phyloP scores from a whole-genome alignment of 2,113 vertebrate genomes.

The Spea multiplicata region DNA sequence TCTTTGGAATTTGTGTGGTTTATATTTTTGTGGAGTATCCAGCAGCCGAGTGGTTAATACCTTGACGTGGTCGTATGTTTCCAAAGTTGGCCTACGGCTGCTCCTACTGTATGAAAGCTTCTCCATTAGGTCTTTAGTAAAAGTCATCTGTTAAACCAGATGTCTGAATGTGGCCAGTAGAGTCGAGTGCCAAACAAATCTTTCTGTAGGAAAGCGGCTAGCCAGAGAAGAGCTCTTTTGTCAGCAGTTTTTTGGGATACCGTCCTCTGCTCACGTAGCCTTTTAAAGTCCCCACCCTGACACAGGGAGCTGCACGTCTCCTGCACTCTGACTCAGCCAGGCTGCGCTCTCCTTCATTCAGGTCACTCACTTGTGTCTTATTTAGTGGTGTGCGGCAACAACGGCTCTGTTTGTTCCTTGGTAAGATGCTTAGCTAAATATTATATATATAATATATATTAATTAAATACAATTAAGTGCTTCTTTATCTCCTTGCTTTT shows the following conservation, averaged over 20 bases:
- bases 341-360: neutral
- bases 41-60: too few species aligned
- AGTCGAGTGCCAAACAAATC: neutral
- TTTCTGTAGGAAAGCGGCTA: neutral
- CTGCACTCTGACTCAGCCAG: neutral
- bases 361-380: neutral
- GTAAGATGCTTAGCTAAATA: slow-evolving; percentile 10
- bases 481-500: too few species aligned
- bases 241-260: slow-evolving; percentile 22
- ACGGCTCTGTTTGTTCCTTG: neutral
- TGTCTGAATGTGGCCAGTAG: neutral
- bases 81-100: too few species aligned
- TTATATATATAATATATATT: neutral
- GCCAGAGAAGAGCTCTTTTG: slow-evolving; percentile 11
- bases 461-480: too few species aligned
- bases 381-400: neutral
- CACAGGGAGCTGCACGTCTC: slow-evolving; percentile 21
- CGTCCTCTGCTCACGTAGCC: slow-evolving; percentile 31
- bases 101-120: too few species aligned
- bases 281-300: slow-evolving; percentile 1
- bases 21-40: too few species aligned
- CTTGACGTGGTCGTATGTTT: too few species aligned
- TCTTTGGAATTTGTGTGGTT: too few species aligned
- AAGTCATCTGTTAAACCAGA: neutral
- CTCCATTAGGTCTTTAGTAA: too few species aligned